Percentiles rank a stretch among this genome's conserved stretches.
These are phyloP conservation scores for Teleopsis dalmanni DNA, from an alignment of 1,140 invertebrate species.

Conservation along the genomic window DNA sequence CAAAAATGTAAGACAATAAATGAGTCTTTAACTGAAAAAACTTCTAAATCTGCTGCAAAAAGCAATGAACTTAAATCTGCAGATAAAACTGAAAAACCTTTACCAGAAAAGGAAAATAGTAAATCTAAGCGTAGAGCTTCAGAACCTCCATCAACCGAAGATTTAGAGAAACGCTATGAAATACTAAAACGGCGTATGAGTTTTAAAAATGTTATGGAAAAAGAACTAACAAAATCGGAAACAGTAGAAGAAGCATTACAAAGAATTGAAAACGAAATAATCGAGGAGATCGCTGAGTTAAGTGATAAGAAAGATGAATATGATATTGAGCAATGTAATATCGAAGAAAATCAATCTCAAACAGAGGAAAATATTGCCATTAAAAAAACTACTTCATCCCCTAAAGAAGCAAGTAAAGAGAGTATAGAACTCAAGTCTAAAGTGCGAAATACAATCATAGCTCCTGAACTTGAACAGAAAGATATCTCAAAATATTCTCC, in stretches of 20 bases:
- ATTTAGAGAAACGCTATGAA: slow-evolving; percentile 35
- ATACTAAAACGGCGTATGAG: slow-evolving; percentile 34
- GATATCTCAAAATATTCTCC: too few species aligned
- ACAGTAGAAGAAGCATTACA: slow-evolving; percentile 16
- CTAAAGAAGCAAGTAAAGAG: background rate
- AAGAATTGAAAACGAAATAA: background rate
- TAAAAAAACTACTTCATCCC: background rate
- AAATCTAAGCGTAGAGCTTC: slow-evolving; percentile 35
- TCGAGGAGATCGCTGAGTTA: background rate
- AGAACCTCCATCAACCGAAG: slow-evolving; percentile 37
- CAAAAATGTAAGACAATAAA: too few species aligned
- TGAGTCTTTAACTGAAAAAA: too few species aligned
- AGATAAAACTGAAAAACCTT: too few species aligned
- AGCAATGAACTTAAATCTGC: too few species aligned
- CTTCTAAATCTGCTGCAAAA: too few species aligned
- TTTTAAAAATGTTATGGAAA: slow-evolving; percentile 17
- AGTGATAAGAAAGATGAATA: slow-evolving; percentile 10
- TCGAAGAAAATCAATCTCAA: background rate
- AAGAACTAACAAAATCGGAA: slow-evolving; percentile 12
- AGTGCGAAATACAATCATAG: background rate
- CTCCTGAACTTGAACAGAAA: background rate
- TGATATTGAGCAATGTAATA: background rate
- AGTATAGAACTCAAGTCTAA: too few species aligned
- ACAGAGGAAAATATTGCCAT: background rate
- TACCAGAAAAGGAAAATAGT: too few species aligned